Conservation (phyloP, 2,113 vertebrate genomes). For the Garra rufa region DNA sequence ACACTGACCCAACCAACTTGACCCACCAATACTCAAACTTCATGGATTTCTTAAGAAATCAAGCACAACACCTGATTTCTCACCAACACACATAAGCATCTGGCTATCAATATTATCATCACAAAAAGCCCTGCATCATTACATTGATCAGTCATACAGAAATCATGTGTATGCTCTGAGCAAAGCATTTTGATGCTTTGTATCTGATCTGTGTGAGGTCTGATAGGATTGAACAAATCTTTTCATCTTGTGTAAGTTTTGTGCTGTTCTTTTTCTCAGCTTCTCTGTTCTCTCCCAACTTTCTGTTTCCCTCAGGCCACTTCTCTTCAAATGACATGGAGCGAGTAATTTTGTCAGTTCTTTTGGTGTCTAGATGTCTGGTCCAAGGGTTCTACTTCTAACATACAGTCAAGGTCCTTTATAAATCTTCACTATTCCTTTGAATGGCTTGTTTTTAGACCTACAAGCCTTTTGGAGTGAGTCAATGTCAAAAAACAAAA, state of each 20-base stretch:
- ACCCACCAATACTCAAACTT: not conserved
- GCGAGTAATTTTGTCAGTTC: not conserved
- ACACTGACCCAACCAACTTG: not conserved
- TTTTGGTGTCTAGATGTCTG: not conserved
- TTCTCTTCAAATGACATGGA: not conserved
- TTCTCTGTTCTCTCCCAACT: not conserved
- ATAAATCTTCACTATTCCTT: not conserved
- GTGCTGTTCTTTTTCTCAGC: not conserved
- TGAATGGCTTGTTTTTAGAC: not conserved
- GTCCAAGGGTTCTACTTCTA: not conserved
- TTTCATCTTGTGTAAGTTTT: not conserved
- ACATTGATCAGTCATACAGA: not conserved
- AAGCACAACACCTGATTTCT: not conserved
- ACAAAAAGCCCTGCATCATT: not conserved
- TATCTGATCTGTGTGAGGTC: slow-evolving; percentile 17
- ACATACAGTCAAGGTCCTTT: not conserved
- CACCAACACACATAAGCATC: not conserved
- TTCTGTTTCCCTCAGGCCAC: slow-evolving; percentile 6
- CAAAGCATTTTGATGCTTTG: not conserved
- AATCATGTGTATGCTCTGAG: not conserved
- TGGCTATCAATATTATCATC: not conserved
- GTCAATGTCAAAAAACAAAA: not conserved
- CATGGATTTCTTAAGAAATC: not conserved
- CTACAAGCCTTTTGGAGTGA: not conserved
- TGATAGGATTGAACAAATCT: not conserved